A percentile compares a stretch with the other conserved stretches of the same genome.
These are phyloP conservation scores for Xiphophorus hellerii DNA, from an alignment of 2,113 vertebrate genomes.

Conservation along the genomic window DNA sequence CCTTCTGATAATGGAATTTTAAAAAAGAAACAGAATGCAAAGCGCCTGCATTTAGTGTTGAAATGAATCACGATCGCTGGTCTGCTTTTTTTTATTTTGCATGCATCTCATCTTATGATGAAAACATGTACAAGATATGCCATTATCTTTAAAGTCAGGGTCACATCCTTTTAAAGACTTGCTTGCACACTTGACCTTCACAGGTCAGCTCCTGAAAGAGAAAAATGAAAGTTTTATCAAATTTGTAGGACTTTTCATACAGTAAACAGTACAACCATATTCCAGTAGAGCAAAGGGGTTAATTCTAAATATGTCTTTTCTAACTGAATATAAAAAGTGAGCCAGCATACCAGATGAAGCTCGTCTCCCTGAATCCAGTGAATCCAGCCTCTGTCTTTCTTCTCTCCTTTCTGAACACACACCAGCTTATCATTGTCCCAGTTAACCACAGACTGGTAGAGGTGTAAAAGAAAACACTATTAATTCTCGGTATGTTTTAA, in stretches of 20 bases:
- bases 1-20: not conserved
- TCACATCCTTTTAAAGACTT: constrained; percentile 82
- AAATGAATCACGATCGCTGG: not conserved
- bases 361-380: constrained; percentile 89
- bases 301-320: not conserved
- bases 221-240: not conserved
- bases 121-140: not conserved
- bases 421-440: constrained; percentile 86
- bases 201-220: constrained; percentile 85
- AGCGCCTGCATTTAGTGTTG: not conserved
- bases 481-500: not conserved
- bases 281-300: not conserved
- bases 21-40: not conserved
- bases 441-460: constrained; percentile 81
- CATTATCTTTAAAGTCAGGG: not conserved
- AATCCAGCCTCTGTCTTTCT: constrained; percentile 87
- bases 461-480: not conserved
- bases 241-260: too few species aligned
- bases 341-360: constrained; percentile 84
- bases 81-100: not conserved
- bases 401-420: constrained; percentile 88
- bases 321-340: not conserved
- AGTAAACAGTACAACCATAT: not conserved
- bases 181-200: constrained; percentile 86
- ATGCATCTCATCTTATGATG: not conserved